Evolutionary conservation across 1,140 invertebrate species (phyloP), one percentile per base, ranked within the genome.

Genomic region (Stenopsyche tienmushanensis): DNA sequence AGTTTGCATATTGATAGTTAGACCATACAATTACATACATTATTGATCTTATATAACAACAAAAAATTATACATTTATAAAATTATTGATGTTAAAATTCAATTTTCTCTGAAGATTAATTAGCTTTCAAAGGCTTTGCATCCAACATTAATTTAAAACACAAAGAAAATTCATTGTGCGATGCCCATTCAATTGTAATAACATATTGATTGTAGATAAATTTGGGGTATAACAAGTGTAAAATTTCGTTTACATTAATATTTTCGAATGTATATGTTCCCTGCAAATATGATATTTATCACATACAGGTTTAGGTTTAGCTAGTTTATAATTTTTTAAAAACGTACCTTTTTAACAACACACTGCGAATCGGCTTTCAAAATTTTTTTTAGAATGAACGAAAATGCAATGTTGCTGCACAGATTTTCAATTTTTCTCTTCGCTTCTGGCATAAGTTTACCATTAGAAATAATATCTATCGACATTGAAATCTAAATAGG

Each of bases 241-340:
- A 13, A 7, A 47, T 21, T 15, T 15, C 25, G 13, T 44, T 49
- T 0, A 53, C 24, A 20, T 62, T 52, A 8, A 66, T 15, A 17
- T 41, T 26, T 23, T 18, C 25, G 1, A 67, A 18, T 13, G 65
- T 50, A 34, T 57, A 57, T 42, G 62, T 67, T 3, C 52, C 65
- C 65, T 67, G 26, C 9, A 67, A 55, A 15, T 45, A 55, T 25
- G n/a, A 42, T 20, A 23, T 50, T 50, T 23, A 7, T 23, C 20
- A 23, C 9, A 5, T 23, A 50, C 9, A 7, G 5, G 24, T 49
- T 25, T 52, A 23, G 1, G 10, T 25, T 3, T 52, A 25, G 1
- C 29, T 25, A 25, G 21, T 42, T 25, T 52, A 49, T 20, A 20
- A 50, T 23, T 23, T 25, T 25, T 1, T 25, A 25, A 8, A 45